Evolutionary conservation across 2,888 invertebrate species (phyloP), one percentile per base, ranked within the genome.

Genomic region (Zonitis immaculata): DNA sequence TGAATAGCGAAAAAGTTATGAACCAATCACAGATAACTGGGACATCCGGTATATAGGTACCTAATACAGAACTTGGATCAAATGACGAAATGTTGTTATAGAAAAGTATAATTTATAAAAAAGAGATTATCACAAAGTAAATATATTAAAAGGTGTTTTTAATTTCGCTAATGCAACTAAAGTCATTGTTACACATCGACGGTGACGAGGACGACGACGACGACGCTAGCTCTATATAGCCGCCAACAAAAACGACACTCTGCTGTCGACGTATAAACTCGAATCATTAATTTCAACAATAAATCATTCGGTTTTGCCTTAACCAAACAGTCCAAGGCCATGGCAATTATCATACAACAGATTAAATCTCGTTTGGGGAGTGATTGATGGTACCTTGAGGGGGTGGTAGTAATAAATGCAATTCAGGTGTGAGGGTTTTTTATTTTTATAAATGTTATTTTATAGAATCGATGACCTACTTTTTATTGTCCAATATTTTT

Each of bases 291-390:
- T 44, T 44, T 44, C 16, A 25, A 44, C 44, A 14, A 44, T 44
- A 44, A 44, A 44, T 44, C 44, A 44, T 44, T 44, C 44, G 43
- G 22, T 25, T 44, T 25, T 44, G 18, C 44, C 20, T 43, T 44
- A 27, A 25, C 44, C 12, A 44, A 22, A 25, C 26, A 27, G 20
- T 16, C 27, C 26, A 44, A 44, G 44, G 44, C 16, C 44, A 9
- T 16, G n/a, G 20, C 44, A 44, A 44, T 44, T 44, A 44, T 44
- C 44, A 44, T 44, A 44, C 44, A 44, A 44, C 44, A 44, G 44
- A 44, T 44, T 44, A 44, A 22, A 44, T 44, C 44, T 44, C 12
- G 44, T 44, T 44, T 18, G 44, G 44, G 44, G 6, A 14, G 25
- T 44, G 44, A 44, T 44, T 44, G 44, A 44, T 44, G 44, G 44